A percentile compares a stretch with the other conserved stretches of the same genome.
Evolutionary conservation across 2,113 vertebrate species (phyloP).

Genomic region (Coreoperca whiteheadi): DNA sequence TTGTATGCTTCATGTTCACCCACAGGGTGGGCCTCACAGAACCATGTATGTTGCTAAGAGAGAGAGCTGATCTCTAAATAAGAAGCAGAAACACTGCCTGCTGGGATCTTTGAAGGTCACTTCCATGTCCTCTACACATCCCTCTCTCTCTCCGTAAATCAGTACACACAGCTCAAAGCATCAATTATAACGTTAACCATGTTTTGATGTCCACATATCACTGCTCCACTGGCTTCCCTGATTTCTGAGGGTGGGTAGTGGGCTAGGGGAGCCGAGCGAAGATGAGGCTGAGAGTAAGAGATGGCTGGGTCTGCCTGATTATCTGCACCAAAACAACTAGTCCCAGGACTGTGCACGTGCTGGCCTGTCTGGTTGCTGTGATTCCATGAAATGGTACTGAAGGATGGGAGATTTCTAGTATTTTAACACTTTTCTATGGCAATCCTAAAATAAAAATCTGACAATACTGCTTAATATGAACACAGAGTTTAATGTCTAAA

Average conservation of each 20-base stretch:
- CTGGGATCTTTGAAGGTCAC: constrained; percentile 83
- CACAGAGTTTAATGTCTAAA: neutral
- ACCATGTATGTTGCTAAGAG: constrained; percentile 33
- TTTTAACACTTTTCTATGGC: neutral
- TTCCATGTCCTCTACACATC: constrained; percentile 68
- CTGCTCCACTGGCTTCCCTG: constrained; percentile 43
- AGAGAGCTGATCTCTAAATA: constrained; percentile 56
- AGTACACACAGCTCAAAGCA: constrained; percentile 69
- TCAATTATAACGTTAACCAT: constrained; percentile 76
- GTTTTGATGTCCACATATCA: constrained; percentile 71
- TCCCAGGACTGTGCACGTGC: constrained; percentile 16
- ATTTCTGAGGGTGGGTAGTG: constrained; percentile 38
- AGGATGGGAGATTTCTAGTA: constrained; percentile 10
- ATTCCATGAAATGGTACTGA: neutral
- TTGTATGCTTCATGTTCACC: constrained; percentile 11
- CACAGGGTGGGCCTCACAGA: constrained; percentile 11
- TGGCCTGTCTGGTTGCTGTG: constrained; percentile 26
- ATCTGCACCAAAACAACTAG: constrained; percentile 53
- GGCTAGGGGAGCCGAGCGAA: constrained; percentile 37
- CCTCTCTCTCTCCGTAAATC: constrained; percentile 44
- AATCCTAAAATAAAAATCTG: constrained; percentile 5
- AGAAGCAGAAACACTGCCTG: constrained; percentile 59
- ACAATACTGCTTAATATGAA: neutral
- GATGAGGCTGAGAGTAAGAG: constrained; percentile 33
- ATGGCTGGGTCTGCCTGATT: constrained; percentile 59